Evolutionary conservation across 2,888 invertebrate species (phyloP).

Genomic region (Drosophila ustulata): DNA sequence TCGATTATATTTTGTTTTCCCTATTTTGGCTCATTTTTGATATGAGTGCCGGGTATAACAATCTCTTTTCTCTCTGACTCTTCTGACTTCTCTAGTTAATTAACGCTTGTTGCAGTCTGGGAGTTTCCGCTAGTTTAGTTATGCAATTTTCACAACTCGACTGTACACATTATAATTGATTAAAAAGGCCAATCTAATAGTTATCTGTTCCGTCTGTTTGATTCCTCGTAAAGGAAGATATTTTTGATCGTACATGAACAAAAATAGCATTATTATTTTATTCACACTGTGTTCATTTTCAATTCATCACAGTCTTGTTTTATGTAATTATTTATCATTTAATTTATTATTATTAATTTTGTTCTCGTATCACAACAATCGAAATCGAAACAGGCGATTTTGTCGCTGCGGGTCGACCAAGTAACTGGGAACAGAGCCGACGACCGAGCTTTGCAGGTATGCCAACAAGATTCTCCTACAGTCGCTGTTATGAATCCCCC

Average conservation of each 20-base stretch:
- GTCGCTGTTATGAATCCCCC: slow-evolving; percentile 35
- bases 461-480: slow-evolving; percentile 38
- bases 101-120: not conserved
- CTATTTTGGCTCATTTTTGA: not conserved
- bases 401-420: slow-evolving; percentile 93
- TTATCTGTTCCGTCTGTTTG: slow-evolving; percentile 10
- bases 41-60: not conserved
- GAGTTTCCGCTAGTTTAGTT: slow-evolving; percentile 2
- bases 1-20: not conserved
- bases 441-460: slow-evolving; percentile 91
- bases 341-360: slow-evolving; percentile 44
- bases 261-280: not conserved
- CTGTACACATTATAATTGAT: not conserved
- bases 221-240: not conserved
- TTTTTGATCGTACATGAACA: not conserved
- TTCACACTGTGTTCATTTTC: slow-evolving; percentile 12
- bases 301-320: slow-evolving; percentile 16
- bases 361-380: slow-evolving; percentile 38
- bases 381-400: slow-evolving; percentile 82
- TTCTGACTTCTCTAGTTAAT: not conserved
- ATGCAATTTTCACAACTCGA: not conserved
- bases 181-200: not conserved
- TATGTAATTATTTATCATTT: slow-evolving; percentile 16
- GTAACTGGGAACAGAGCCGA: slow-evolving; percentile 92
- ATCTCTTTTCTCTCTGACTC: not conserved